Evolutionary conservation across 2,113 vertebrate genomes (phyloP).

Genomic region (Rattus rattus): DNA sequence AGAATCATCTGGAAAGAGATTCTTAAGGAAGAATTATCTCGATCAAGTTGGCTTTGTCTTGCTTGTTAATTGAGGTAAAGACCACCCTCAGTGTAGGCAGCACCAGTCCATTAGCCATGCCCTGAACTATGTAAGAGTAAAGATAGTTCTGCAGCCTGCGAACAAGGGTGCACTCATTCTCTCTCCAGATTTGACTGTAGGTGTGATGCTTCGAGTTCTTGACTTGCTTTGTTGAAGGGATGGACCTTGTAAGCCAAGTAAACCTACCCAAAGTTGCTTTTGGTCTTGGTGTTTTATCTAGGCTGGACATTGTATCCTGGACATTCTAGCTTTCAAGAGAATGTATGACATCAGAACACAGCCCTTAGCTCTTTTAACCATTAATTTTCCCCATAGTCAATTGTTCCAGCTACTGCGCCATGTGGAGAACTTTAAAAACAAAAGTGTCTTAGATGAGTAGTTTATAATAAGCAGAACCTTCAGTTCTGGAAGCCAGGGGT

Average conservation of each 20-base stretch:
- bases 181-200: background rate
- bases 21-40: background rate
- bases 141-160: too few species aligned
- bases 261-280: background rate
- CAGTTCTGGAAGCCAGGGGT: background rate
- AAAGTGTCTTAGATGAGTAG: background rate
- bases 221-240: background rate
- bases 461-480: background rate
- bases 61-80: background rate
- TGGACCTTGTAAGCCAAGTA: background rate
- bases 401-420: background rate
- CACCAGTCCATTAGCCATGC: background rate
- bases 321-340: background rate
- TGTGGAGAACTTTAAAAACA: background rate
- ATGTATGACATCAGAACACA: background rate
- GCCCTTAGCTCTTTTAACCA: background rate
- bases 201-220: background rate
- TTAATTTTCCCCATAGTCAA: background rate
- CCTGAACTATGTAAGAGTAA: background rate
- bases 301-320: accelerated
- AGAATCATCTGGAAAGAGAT: background rate
- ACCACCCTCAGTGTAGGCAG: background rate
- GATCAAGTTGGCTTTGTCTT: background rate
- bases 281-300: background rate
- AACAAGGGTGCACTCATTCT: background rate